Base-by-base conservation (phyloP, 2,113 vertebrate species). In the Vidua chalybeata region DNA sequence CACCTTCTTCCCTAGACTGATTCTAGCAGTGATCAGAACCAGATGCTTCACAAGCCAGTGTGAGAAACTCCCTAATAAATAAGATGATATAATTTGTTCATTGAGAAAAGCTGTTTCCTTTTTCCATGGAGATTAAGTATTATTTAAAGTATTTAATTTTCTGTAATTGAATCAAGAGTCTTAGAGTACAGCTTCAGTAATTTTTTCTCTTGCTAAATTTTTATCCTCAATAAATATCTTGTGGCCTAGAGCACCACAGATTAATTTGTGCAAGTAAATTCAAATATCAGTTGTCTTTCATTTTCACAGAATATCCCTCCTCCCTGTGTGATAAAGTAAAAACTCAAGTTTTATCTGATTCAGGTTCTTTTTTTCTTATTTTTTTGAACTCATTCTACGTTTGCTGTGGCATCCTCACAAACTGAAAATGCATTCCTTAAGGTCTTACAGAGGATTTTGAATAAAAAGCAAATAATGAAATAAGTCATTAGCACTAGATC, bases 121-220 rank as follows among this genome's bases (percentile, higher is more conserved):
- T 62, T 91, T 76, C 75, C 14, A 2, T 54, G 75, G 72, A 93
- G 55, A 86, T 93, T 66, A 91, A 94, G 30, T 35, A 35, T 16
- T 59, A 37, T 83, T 87, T 85, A 84, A 93, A 79, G 82, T 78
- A 79, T 73, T 89, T 91, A 63, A 79, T 91, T 91, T 95, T 94
- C 62, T 66, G 31, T 91, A 91, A 93, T 85, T 91, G 46, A 88
- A 91, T 77, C 55, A 85, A 83, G 30, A 82, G 37, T 79, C 58
- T 82, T 76, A 76, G 51, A 85, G 73, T 76, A 39, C 20, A 62
- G n/a, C 15, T 80, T 89, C 55, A 43, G 63, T 55, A 12, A 43
- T 59, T 84, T 90, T 87, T 94, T 69, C 31, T 79, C 71, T 54
- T 84, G 52, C 58, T 87, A 46, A 66, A 77, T 82, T 90, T 90